Percentiles rank a stretch among this genome's conserved stretches.
Conservation (phyloP, 2,113 vertebrate species). For the Platycercus adscitus region DNA sequence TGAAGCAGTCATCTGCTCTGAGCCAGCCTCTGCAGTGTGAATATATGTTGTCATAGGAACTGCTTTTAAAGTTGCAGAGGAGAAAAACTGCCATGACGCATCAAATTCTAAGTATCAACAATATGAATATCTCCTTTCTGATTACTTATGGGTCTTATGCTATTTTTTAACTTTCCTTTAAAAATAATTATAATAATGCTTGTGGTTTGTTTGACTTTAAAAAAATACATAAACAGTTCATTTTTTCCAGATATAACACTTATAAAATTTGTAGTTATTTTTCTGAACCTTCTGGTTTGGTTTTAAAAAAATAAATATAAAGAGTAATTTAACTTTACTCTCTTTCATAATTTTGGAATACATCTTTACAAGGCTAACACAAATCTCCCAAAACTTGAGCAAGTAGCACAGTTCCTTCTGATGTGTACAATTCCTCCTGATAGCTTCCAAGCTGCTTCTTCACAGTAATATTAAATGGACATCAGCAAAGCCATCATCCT, state of each 20-base stretch:
- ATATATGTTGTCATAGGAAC: background rate
- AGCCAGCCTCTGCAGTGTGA: background rate
- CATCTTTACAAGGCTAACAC: background rate
- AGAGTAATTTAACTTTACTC: background rate
- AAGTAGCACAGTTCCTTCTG: background rate
- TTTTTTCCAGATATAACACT: background rate
- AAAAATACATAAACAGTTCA: rapidly evolving
- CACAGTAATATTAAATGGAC: background rate
- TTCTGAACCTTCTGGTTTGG: background rate
- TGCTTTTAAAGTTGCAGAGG: background rate
- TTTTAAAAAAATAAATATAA: background rate
- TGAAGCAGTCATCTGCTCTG: background rate
- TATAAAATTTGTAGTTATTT: background rate
- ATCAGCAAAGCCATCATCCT: background rate
- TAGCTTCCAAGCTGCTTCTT: background rate
- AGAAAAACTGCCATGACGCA: background rate
- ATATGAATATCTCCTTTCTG: background rate
- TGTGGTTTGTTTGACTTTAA: background rate
- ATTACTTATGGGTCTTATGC: background rate
- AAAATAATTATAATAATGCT: background rate
- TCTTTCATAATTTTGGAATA: background rate
- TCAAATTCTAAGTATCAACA: background rate
- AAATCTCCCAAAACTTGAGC: background rate
- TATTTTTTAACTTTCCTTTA: background rate
- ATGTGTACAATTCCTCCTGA: background rate